phyloP scores from a whole-genome alignment of 2,888 invertebrate genomes.

The Pyrgus malvae region DNA sequence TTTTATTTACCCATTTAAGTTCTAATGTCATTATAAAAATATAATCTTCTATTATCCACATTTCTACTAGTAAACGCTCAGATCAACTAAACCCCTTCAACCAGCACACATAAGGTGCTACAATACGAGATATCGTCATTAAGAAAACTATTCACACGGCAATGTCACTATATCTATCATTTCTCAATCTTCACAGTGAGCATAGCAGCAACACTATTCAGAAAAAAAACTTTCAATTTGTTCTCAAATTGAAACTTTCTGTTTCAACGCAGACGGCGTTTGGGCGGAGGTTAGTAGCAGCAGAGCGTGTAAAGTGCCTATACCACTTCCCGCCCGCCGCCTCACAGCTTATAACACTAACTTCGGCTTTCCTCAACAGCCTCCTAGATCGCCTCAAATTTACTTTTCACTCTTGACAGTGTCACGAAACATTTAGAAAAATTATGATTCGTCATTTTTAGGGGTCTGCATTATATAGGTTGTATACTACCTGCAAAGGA shows the following conservation, averaged over 20 bases:
- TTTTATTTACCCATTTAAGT: no score
- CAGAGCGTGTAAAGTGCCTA: slow-evolving; percentile 80
- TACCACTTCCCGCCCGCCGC: slow-evolving; percentile 73
- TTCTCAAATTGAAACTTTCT: slow-evolving; percentile 82
- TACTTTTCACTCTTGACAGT: slow-evolving; percentile 77
- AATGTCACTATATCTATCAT: slow-evolving; percentile 40
- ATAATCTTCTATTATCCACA: no score
- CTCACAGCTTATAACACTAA: slow-evolving; percentile 78
- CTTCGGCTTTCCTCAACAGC: slow-evolving; percentile 77
- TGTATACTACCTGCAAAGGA: no score
- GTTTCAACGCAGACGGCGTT: slow-evolving; percentile 76
- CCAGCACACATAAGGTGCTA: slow-evolving; percentile 1
- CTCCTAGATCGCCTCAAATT: slow-evolving; percentile 76
- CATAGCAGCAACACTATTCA: slow-evolving; percentile 74
- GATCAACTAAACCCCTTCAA: slow-evolving; percentile 1
- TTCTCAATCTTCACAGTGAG: slow-evolving; percentile 41
- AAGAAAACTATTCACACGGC: slow-evolving; percentile 32
- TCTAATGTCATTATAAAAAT: no score
- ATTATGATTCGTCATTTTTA: no score
- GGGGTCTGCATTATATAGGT: no score
- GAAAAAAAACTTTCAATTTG: slow-evolving; percentile 83
- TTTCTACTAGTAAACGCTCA: neutral
- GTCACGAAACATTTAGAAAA: slow-evolving; percentile 74
- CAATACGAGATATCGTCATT: slow-evolving; percentile 22
- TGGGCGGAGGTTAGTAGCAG: slow-evolving; percentile 78